Evolutionary conservation across 2,113 vertebrate species (phyloP).

Genomic region (Syrmaticus mikado): DNA sequence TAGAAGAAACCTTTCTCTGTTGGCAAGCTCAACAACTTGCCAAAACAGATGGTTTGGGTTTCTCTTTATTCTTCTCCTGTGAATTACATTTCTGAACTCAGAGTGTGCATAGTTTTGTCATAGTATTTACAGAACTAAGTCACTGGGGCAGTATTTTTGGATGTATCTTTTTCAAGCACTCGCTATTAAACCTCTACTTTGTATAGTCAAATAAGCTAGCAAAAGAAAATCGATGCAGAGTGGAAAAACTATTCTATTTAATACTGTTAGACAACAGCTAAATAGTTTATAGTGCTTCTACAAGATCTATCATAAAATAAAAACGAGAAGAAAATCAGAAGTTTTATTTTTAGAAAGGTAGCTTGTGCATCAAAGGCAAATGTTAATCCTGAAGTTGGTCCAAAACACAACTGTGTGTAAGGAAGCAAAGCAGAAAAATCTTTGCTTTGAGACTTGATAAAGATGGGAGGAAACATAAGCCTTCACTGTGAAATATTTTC

Average conservation of each 20-base stretch:
- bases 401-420: neutral
- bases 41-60: neutral
- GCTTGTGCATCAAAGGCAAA: neutral
- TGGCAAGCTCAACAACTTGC: neutral
- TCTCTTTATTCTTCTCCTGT: neutral
- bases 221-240: conserved; percentile 28
- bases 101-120: neutral
- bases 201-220: neutral
- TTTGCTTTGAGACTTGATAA: neutral
- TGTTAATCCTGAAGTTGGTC: neutral
- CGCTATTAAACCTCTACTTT: neutral
- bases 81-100: neutral
- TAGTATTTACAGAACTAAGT: neutral
- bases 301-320: neutral
- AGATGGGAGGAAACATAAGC: neutral
- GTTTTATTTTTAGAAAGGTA: neutral
- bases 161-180: neutral
- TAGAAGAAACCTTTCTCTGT: neutral
- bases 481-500: neutral
- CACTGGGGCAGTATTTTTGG: neutral
- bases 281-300: neutral
- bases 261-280: neutral
- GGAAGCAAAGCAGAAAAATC: neutral
- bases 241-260: neutral
- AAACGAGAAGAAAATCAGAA: neutral